phyloP scores from a whole-genome alignment of 2,888 invertebrate genomes.

The Willowsia nigromaculata region DNA sequence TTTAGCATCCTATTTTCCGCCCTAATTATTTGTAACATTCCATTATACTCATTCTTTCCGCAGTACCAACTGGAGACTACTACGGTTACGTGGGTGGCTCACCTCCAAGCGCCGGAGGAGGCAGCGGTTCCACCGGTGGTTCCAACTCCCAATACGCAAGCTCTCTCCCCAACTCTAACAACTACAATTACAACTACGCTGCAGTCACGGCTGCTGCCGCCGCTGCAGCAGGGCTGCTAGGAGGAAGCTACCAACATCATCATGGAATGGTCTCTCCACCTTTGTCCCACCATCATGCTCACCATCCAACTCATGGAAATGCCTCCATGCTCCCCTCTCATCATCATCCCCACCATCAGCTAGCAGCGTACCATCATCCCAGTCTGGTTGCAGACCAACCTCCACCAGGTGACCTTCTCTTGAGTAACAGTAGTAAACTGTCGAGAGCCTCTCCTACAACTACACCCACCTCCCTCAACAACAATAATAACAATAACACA shows the following conservation, averaged over 20 bases:
- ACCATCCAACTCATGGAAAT: conserved; percentile 61
- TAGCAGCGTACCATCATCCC: conserved; percentile 56
- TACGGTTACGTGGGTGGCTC: conserved; percentile 65
- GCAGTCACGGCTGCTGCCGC: conserved; percentile 60
- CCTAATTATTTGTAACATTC: neutral
- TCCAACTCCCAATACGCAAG: conserved; percentile 62
- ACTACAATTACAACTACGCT: conserved; percentile 54
- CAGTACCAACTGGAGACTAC: conserved; percentile 65
- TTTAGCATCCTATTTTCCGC: neutral
- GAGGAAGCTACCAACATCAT: conserved; percentile 61
- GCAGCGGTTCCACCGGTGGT: conserved; percentile 52
- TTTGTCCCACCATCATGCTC: conserved; percentile 66
- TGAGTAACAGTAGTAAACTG: conserved; percentile 61
- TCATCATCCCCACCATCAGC: conserved; percentile 56
- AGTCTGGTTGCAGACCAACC: conserved; percentile 60
- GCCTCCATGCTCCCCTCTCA: conserved; percentile 62
- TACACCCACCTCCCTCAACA: conserved; percentile 63
- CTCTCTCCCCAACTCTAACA: conserved; percentile 63
- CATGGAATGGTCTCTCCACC: conserved; percentile 66
- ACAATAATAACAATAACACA: conserved; percentile 65
- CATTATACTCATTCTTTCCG: neutral
- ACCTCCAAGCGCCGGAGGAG: conserved; percentile 59
- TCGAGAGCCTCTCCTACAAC: conserved; percentile 57
- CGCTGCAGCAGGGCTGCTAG: conserved; percentile 53
- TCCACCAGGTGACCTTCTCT: conserved; percentile 63